Evolutionary conservation across 1,140 invertebrate genomes (phyloP).

Genomic region (Drosophila bipectinata): DNA sequence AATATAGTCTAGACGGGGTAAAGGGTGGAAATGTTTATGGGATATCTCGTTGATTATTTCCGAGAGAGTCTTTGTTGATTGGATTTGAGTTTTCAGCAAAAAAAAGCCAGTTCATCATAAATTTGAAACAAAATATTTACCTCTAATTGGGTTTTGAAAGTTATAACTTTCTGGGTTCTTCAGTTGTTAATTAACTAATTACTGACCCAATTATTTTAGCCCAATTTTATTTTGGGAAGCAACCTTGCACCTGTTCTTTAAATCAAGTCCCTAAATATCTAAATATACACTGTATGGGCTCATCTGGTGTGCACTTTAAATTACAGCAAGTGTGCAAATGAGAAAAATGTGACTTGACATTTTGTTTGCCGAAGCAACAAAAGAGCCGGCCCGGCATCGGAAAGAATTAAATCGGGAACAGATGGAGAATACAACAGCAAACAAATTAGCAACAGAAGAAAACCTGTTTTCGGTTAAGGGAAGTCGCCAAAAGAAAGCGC

Average conservation of each 20-base stretch:
- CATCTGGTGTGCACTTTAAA: slow-evolving; percentile 27
- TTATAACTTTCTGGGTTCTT: no score
- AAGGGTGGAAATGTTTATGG: neutral
- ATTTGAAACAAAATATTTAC: neutral
- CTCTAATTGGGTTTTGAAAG: neutral
- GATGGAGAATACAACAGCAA: slow-evolving; percentile 1
- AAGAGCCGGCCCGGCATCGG: slow-evolving; percentile 3
- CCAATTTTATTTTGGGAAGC: neutral
- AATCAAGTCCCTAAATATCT: slow-evolving; percentile 20
- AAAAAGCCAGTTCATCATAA: slow-evolving; percentile 20
- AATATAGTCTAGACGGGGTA: neutral
- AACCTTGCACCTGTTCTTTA: slow-evolving; percentile 22
- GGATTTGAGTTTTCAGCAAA: neutral
- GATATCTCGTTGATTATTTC: neutral
- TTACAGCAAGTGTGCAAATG: slow-evolving; percentile 50
- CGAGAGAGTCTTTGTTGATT: slow-evolving; percentile 3
- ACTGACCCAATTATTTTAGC: slow-evolving; percentile 13
- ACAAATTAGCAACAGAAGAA: slow-evolving; percentile 34
- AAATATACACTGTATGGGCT: slow-evolving; percentile 6
- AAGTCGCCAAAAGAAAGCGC: slow-evolving; percentile 56
- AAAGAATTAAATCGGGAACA: slow-evolving; percentile 10
- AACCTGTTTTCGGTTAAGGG: slow-evolving; percentile 57
- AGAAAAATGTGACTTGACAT: slow-evolving; percentile 41
- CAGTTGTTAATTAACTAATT: no score
- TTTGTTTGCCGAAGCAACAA: slow-evolving; percentile 25